Percentiles rank a stretch among this genome's conserved stretches.
These are phyloP conservation scores for Hydropsyche betteni DNA, from an alignment of 2,888 invertebrate genomes.

Conservation along the genomic window DNA sequence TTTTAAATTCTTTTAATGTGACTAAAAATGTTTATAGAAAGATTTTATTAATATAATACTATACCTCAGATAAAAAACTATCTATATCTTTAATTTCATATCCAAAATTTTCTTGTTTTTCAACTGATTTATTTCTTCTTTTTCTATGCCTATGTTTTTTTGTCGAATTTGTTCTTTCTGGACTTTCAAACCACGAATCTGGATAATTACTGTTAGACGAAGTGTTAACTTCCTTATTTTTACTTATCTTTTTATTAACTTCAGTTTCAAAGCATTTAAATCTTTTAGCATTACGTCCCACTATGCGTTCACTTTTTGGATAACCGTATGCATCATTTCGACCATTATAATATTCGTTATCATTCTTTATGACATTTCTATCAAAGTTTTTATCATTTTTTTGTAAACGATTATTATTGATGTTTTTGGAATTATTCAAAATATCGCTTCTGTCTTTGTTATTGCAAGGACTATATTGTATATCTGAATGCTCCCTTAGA, in stretches of 20 bases:
- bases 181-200: conserved; percentile 50
- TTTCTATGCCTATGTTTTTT: conserved; percentile 60
- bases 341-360: conserved; percentile 48
- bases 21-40: too few relatives aligned
- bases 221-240: conserved; percentile 37
- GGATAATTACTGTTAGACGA: conserved; percentile 43
- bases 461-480: conserved; percentile 52
- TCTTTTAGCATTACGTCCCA: conserved; percentile 54
- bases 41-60: too few relatives aligned
- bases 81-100: conserved; percentile 85
- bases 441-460: conserved; percentile 45
- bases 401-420: conserved; percentile 53
- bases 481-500: conserved; percentile 70
- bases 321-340: conserved; percentile 50
- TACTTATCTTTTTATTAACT: conserved; percentile 39
- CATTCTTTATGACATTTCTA: conserved; percentile 40
- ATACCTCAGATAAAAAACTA: conserved; percentile 78
- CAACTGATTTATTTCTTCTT: conserved; percentile 61
- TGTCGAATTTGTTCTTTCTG: conserved; percentile 36
- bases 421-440: conserved; percentile 14
- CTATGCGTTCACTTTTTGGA: conserved; percentile 56
- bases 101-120: conserved; percentile 67
- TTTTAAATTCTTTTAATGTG: neutral
- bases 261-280: conserved; percentile 37
- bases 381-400: conserved; percentile 53